Evolutionary conservation across 37 sponge, comb jelly and placozoan genomes (phyloP), one percentile per base, ranked within the genome.

Genomic region (Ephydatia muelleri): DNA sequence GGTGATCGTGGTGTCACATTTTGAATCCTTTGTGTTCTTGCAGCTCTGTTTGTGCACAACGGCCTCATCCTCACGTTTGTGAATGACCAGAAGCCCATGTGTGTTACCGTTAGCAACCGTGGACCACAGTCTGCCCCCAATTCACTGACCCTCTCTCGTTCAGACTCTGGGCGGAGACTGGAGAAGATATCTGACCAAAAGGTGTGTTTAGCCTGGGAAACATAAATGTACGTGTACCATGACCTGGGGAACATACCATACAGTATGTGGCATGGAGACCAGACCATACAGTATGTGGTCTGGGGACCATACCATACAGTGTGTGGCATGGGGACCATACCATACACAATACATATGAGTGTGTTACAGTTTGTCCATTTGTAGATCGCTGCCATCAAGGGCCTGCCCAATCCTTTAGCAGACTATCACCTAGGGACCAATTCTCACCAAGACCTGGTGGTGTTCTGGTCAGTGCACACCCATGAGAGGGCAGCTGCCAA

Each of bases 171-270:
- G n/a, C 81, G 66, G 30, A 92, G 49, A 49, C 72, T 92, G 34
- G 92, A 92, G 67, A 88, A 85, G 67, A 70, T 92, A 12, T 79
- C 81, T 13, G 89, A 92, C 71, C 86, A 80, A 12, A 88, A 88
- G 77, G 80, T 81, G 38, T 22, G 40, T 31, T 1, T 26, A 70
- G 72, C 26, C 11, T 28, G 72, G 14, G 76, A 25, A 38, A 25
- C 13, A 38, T 16, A 34, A 26, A 68, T 11, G 5, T 5, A 29
- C 69, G 28, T 8, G 28, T 29, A 29, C 5, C 28, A 26, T 11
- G 28, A 26, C n/a, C 9, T 37, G 6, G 2, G 2, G 6, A 23
- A 36, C 35, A n/a, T 21, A 65, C 9, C 72, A 26, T 9, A 68
- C 70, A 11, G 43, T 3, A 43, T 43, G 43, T 43, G 43, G 43